A percentile compares a stretch with the other conserved stretches of the same genome.
These are phyloP conservation scores for Burhinus bistriatus DNA, from an alignment of 2,113 vertebrate species.

Conservation along the genomic window DNA sequence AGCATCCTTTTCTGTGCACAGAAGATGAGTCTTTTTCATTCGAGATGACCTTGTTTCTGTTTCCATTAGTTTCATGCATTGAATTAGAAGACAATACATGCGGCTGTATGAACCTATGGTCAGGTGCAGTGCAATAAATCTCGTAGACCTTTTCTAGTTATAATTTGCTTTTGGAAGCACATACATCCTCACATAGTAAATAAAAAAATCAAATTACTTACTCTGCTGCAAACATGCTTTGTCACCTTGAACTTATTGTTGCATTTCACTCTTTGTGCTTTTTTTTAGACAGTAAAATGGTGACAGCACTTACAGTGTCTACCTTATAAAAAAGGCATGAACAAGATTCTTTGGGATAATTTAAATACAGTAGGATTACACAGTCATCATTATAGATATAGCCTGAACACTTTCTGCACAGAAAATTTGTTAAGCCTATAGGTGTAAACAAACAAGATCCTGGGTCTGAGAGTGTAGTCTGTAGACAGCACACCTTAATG, in stretches of 20 bases:
- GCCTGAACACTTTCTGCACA: background rate
- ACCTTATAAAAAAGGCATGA: background rate
- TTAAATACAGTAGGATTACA: background rate
- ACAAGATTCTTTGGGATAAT: background rate
- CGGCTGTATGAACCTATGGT: background rate
- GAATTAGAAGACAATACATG: background rate
- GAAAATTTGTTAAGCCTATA: background rate
- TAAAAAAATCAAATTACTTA: background rate
- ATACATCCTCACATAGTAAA: background rate
- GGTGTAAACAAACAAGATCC: background rate
- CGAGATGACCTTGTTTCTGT: background rate
- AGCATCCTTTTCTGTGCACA: background rate
- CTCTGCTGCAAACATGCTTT: background rate
- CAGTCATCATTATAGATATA: background rate
- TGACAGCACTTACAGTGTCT: background rate
- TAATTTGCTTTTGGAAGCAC: background rate
- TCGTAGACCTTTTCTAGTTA: background rate
- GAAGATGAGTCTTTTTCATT: background rate
- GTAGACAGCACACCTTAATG: background rate
- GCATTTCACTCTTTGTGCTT: background rate
- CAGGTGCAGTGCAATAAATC: background rate
- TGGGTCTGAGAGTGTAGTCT: background rate
- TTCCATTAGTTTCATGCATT: background rate
- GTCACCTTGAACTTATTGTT: background rate
- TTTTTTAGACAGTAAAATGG: background rate